A percentile compares a stretch with the other conserved stretches of the same genome.
Evolutionary conservation across 2,888 invertebrate species (phyloP).

Genomic region (Nemapogon koenigi): DNA sequence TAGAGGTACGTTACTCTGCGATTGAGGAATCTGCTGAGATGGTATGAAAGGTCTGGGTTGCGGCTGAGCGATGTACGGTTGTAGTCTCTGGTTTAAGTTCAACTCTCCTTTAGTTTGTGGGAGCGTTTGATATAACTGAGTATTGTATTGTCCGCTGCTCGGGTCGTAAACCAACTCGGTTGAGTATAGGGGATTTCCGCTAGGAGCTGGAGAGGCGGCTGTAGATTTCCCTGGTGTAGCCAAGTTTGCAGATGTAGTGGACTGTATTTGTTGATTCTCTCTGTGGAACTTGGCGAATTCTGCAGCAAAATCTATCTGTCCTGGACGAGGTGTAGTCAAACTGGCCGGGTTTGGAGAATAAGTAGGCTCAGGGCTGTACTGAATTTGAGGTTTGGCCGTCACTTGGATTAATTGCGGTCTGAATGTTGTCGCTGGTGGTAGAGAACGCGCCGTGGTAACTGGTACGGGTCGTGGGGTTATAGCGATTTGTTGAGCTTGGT

Average conservation of each 20-base stretch:
- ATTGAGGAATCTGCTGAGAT: conserved; percentile 64
- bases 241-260: conserved; percentile 44
- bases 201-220: conserved; percentile 38
- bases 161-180: conserved; percentile 82
- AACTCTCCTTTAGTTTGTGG: conserved; percentile 77
- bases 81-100: conserved; percentile 74
- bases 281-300: conserved; percentile 78
- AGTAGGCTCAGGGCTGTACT: conserved; percentile 61
- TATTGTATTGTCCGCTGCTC: conserved; percentile 77
- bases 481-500: conserved; percentile 58
- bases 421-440: conserved; percentile 72
- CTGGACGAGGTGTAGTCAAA: conserved; percentile 30
- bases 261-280: conserved; percentile 66
- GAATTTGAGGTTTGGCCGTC: conserved; percentile 58
- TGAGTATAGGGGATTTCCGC: conserved; percentile 74
- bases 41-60: conserved; percentile 61
- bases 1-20: conserved; percentile 39
- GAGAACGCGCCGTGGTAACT: conserved; percentile 49
- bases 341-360: conserved; percentile 41
- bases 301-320: conserved; percentile 71
- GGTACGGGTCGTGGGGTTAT: conserved; percentile 68
- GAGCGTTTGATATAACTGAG: conserved; percentile 76
- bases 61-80: conserved; percentile 73
- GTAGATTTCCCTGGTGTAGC: conserved; percentile 41
- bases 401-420: conserved; percentile 68